A percentile compares a stretch with the other conserved stretches of the same genome.
Evolutionary conservation across 2,888 invertebrate species (phyloP).

Genomic region (Pyrrhia umbra): DNA sequence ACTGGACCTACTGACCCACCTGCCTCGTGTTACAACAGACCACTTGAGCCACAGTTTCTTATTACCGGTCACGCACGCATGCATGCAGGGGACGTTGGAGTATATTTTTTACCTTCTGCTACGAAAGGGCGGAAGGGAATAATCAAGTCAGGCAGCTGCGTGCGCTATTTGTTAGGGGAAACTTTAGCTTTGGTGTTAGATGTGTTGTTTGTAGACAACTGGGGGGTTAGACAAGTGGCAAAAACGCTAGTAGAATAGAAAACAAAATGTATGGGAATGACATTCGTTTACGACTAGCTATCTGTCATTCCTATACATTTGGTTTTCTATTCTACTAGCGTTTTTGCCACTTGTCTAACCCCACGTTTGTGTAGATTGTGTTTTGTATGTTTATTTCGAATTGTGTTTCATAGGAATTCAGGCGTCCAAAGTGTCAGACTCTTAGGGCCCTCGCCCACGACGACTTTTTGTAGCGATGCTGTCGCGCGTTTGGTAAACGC

Average conservation of each 20-base stretch:
- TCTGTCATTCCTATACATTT: too few relatives aligned
- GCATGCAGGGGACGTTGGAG: slow-evolving; percentile 61
- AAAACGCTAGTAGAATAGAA: too few relatives aligned
- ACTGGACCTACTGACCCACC: slow-evolving; percentile 16
- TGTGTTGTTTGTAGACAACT: slow-evolving; percentile 17
- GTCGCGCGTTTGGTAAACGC: too few relatives aligned
- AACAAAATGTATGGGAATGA: too few relatives aligned
- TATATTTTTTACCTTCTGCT: slow-evolving; percentile 53
- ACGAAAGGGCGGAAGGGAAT: slow-evolving; percentile 72
- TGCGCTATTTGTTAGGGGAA: slow-evolving; percentile 52
- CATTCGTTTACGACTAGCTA: too few relatives aligned
- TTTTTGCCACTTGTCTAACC: too few relatives aligned
- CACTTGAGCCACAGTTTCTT: slow-evolving; percentile 49
- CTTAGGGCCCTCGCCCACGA: too few relatives aligned
- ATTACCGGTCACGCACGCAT: slow-evolving; percentile 70
- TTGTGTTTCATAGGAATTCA: background rate
- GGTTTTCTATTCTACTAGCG: too few relatives aligned
- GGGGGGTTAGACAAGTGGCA: too few relatives aligned
- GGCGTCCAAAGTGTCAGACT: too few relatives aligned
- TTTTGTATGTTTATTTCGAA: background rate
- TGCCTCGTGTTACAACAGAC: background rate
- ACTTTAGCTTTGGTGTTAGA: slow-evolving; percentile 33
- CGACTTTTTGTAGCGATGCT: too few relatives aligned
- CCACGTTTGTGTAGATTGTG: background rate
- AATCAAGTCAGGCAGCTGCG: slow-evolving; percentile 73